Evolutionary conservation across 2,888 invertebrate species (phyloP).

Genomic region (Omphaloscelis lunosa): DNA sequence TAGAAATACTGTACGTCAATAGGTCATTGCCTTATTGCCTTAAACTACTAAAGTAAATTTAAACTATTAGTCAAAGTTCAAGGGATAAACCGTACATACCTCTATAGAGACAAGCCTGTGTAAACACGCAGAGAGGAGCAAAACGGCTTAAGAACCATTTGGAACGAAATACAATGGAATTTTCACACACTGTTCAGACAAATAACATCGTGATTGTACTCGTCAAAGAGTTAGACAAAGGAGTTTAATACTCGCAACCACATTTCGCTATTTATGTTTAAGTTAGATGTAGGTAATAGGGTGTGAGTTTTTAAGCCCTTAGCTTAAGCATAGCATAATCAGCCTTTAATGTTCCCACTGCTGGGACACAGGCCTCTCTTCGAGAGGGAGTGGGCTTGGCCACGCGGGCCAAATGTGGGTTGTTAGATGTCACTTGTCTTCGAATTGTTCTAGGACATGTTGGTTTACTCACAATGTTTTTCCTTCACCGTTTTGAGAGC

Average conservation of each 20-base stretch:
- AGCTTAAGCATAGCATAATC: too few relatives aligned
- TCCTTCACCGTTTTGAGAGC: too few relatives aligned
- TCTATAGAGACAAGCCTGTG: conserved; percentile 15
- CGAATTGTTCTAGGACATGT: too few relatives aligned
- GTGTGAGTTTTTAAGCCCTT: not conserved
- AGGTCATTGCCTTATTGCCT: not conserved
- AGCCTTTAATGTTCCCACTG: too few relatives aligned
- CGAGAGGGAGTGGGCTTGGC: too few relatives aligned
- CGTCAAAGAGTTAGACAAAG: not conserved
- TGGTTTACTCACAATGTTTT: too few relatives aligned
- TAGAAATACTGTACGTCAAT: too few relatives aligned
- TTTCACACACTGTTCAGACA: conserved; percentile 14
- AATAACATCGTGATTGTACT: not conserved
- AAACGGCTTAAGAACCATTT: conserved; percentile 22
- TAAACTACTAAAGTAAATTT: conserved; percentile 13
- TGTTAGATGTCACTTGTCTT: too few relatives aligned
- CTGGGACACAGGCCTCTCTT: too few relatives aligned
- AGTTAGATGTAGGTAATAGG: too few relatives aligned
- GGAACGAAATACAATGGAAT: conserved; percentile 25
- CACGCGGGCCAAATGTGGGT: too few relatives aligned
- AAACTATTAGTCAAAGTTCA: not conserved
- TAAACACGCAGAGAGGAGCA: conserved; percentile 23
- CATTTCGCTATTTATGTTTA: not conserved
- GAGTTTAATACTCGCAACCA: not conserved
- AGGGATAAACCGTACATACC: not conserved